Evolutionary conservation across 2,888 invertebrate genomes (phyloP), one percentile per base, ranked within the genome.

Genomic region (Acanthosepion esculentum): DNA sequence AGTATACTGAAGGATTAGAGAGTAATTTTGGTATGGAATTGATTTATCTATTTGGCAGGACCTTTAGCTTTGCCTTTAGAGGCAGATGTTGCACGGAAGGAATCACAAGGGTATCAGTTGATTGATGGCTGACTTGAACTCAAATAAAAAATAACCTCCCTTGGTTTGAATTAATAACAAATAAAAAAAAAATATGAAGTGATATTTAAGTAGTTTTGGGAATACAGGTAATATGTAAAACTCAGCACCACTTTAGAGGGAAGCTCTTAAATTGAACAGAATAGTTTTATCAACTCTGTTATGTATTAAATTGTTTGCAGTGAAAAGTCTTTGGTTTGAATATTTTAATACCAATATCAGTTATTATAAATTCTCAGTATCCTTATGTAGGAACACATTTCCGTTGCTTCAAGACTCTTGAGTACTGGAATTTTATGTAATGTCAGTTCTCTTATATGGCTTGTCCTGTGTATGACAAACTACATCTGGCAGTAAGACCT

Each of bases 131-230:
- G n/a, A 78, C n/a, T 78, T 78, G n/a, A 78, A 78, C 78, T 78
- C 78, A 33, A 78, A 78, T 78, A 78, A 78, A 78, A 78, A 78
- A 78, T 78, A 18, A 18, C n/a, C 78, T 78, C 78, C 15, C 78
- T 12, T 33, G 78, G 78, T 33, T n/a, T 78, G 78, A 78, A 78
- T 78, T n/a, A 78, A 78, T 78, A 78, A 78, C n/a, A 78, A n/a
- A n/a, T 2, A 78, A 78, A 78, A 78, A n/a, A n/a, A 78, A 78
- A 78, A 78, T 8, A 78, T 78, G n/a, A 78, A 78, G 78, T 78
- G 78, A 78, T 78, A 78, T 78, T 78, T 78, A 78, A 78, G n/a
- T 78, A 78, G 78, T 78, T 78, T n/a, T n/a, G 78, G 78, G 78
- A 33, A 78, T 78, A 78, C 12, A n/a, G n/a, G 33, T 78, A 78